These are phyloP conservation scores for Leptestheria dahalacensis DNA, from an alignment of 1,140 invertebrate species.

Conservation along the genomic window DNA sequence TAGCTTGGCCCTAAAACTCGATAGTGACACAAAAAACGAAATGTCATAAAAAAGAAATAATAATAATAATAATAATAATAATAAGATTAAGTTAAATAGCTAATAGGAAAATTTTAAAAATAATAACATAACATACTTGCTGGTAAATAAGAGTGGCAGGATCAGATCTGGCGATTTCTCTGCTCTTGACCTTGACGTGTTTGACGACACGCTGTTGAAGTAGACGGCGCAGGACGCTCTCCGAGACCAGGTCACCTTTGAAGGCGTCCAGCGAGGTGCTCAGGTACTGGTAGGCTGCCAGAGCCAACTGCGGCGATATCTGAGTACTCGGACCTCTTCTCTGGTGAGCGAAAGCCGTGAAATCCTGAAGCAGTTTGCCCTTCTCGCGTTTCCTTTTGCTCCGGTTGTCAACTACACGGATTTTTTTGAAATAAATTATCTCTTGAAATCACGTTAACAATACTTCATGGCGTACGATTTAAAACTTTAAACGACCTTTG, in stretches of 20 bases:
- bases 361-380: constrained; percentile 53
- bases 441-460: too few relatives aligned
- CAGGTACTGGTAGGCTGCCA: constrained; percentile 88
- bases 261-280: constrained; percentile 81
- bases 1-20: too few relatives aligned
- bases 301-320: constrained; percentile 77
- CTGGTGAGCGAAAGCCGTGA: constrained; percentile 58
- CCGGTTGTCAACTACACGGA: constrained; percentile 55
- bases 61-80: neutral
- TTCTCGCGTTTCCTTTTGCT: constrained; percentile 53
- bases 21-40: too few relatives aligned
- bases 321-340: constrained; percentile 53
- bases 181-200: constrained; percentile 63
- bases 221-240: constrained; percentile 70
- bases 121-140: constrained; percentile 31
- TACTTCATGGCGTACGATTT: too few relatives aligned
- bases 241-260: constrained; percentile 63
- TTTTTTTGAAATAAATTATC: too few relatives aligned
- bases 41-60: too few relatives aligned
- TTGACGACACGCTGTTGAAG: constrained; percentile 82
- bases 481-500: too few relatives aligned
- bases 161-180: constrained; percentile 48
- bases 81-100: neutral
- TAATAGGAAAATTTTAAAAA: neutral
- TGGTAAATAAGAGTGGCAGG: constrained; percentile 55